These are phyloP conservation scores for Solea senegalensis DNA, from an alignment of 2,113 vertebrate genomes.

Conservation along the genomic window DNA sequence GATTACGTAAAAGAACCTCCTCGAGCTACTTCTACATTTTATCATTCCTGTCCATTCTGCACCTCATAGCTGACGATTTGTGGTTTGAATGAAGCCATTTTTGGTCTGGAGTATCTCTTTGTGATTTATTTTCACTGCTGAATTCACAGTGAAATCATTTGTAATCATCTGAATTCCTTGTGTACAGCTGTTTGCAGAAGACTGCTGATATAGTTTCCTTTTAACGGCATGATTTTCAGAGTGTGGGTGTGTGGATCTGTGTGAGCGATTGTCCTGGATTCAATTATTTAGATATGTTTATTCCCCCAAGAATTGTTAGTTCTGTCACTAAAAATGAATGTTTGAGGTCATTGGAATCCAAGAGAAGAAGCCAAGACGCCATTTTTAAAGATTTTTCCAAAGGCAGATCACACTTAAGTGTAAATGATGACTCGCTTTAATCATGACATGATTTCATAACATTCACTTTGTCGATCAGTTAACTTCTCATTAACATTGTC, in stretches of 20 bases:
- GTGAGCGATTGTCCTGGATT: conserved; percentile 20
- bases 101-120: conserved; percentile 73
- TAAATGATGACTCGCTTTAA: conserved; percentile 18
- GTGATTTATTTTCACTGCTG: conserved; percentile 3
- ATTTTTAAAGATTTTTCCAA: neutral
- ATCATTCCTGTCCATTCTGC: conserved; percentile 64
- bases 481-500: conserved; percentile 38
- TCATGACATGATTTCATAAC: conserved; percentile 42
- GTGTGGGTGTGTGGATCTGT: conserved; percentile 24
- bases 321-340: neutral
- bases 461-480: conserved; percentile 31
- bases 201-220: conserved; percentile 15
- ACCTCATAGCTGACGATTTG: conserved; percentile 55
- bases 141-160: conserved; percentile 38
- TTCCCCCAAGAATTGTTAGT: conserved; percentile 12
- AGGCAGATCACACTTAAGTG: conserved; percentile 5
- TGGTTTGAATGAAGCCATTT: conserved; percentile 57
- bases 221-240: conserved; percentile 29
- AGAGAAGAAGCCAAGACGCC: neutral
- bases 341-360: conserved; percentile 17
- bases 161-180: conserved; percentile 25
- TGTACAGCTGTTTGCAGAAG: conserved; percentile 31
- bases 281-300: conserved; percentile 15
- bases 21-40: conserved; percentile 62
- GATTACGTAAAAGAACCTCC: conserved; percentile 78